phyloP scores from a whole-genome alignment of 2,797 vertebrate species.

The Acropternis orthonyx region DNA sequence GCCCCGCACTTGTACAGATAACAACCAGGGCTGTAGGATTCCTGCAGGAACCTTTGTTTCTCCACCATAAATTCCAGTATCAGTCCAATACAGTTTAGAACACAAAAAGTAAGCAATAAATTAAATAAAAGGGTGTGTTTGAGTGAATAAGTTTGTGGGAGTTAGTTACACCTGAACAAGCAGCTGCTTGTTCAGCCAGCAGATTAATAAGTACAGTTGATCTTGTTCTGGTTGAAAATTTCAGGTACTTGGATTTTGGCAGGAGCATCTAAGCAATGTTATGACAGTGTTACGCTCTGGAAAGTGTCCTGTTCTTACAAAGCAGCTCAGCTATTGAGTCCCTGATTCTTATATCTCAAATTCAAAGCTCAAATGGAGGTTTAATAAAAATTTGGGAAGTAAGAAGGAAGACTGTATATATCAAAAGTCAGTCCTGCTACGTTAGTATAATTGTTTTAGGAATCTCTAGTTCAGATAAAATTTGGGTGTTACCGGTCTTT shows the following conservation, averaged over 20 bases:
- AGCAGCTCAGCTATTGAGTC: neutral
- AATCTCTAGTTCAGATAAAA: neutral
- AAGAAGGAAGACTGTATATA: neutral
- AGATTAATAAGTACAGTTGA: neutral
- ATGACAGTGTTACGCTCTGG: neutral
- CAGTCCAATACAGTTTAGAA: neutral
- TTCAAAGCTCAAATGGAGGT: neutral
- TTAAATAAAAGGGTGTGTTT: neutral
- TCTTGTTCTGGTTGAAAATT: neutral
- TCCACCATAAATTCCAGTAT: neutral
- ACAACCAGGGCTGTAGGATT: neutral
- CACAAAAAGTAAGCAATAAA: neutral
- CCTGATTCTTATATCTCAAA: neutral
- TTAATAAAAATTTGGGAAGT: neutral
- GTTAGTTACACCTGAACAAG: neutral
- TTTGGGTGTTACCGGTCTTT: neutral
- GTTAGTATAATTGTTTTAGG: neutral
- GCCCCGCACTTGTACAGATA: neutral
- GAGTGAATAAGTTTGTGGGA: neutral
- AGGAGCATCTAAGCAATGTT: neutral
- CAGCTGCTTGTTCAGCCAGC: neutral
- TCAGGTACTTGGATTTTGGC: neutral
- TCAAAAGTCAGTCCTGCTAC: neutral
- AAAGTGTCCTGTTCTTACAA: neutral
- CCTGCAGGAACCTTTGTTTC: neutral